Evolutionary conservation across 2,113 vertebrate genomes (phyloP).

Genomic region (Callipepla californica): DNA sequence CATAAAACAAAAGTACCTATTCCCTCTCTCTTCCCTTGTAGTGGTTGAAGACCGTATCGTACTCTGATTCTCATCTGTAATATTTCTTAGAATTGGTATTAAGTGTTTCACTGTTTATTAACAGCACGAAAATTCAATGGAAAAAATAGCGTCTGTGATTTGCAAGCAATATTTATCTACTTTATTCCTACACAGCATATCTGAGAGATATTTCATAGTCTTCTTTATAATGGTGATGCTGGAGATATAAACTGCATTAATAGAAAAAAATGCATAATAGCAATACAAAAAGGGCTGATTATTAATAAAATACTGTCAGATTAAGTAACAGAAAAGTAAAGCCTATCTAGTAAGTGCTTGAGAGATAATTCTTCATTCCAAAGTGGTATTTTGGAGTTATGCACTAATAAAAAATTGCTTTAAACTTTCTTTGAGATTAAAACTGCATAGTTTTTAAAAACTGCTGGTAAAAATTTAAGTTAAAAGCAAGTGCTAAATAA

Average conservation of each 20-base stretch:
- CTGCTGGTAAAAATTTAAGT: not conserved
- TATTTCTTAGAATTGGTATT: not conserved
- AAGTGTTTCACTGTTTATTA: slow-evolving; percentile 45
- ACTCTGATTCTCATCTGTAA: not conserved
- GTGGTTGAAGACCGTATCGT: not conserved
- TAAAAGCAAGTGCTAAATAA: slow-evolving; percentile 37
- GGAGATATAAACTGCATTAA: slow-evolving; percentile 56
- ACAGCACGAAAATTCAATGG: not conserved
- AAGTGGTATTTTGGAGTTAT: slow-evolving; percentile 60
- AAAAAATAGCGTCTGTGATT: not conserved
- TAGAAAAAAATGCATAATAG: slow-evolving; percentile 59
- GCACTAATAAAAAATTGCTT: slow-evolving; percentile 61
- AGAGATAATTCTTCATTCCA: slow-evolving; percentile 63
- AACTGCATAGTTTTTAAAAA: not conserved
- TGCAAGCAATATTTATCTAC: slow-evolving; percentile 42
- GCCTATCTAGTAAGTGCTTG: slow-evolving; percentile 54
- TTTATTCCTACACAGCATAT: slow-evolving; percentile 27
- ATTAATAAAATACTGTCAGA: slow-evolving; percentile 68
- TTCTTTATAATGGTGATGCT: slow-evolving; percentile 46
- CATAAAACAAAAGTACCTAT: not conserved
- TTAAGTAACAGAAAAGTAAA: slow-evolving; percentile 64
- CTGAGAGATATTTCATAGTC: slow-evolving; percentile 51
- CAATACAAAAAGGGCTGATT: slow-evolving; percentile 61
- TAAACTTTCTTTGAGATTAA: slow-evolving; percentile 59
- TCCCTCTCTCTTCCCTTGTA: not conserved